Evolutionary conservation across 2,797 vertebrate genomes (phyloP), one percentile per base, ranked within the genome.

Genomic region (Anguilla anguilla): DNA sequence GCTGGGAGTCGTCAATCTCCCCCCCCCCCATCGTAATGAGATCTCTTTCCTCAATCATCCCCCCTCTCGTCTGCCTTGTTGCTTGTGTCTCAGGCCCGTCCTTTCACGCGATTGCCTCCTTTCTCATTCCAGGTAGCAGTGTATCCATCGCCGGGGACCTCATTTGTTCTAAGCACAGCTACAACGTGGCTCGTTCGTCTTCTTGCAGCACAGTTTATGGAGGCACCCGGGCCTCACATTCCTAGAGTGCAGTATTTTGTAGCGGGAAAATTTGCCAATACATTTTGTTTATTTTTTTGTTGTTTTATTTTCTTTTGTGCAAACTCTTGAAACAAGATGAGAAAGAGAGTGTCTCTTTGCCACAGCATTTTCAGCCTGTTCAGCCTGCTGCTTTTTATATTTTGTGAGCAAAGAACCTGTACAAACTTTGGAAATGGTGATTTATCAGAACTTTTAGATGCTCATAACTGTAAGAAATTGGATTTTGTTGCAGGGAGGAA

Each of bases 21-120:
- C 84, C 74, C n/a, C 25, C 6, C 25, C 39, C 9, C 59, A 86
- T 64, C 84, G 43, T 86, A 86, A 86, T 86, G 61, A 67, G 85
- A 53, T 86, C 59, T 51, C 39, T 86, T 72, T 86, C 85, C 61
- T 86, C 85, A 51, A 49, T 72, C 35, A 15, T 15, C 49, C 31
- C n/a, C 28, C 19, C 35, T 64, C 31, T 25, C n/a, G 11, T 39
- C 43, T 13, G 9, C 64, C 19, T n/a, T 11, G 61, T n/a, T n/a
- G 25, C 61, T 25, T 43, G 10, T n/a, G 9, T 51, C 85, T 85
- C 2, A 28, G 13, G 35, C 67, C 6, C 17, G 53, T 61, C 35
- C 39, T 15, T 85, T 61, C 13, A 59, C 6, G n/a, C 57, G 61
- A 86, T 86, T 86, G 61, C 43, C 85, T 72, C 25, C 39, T 72